Base-by-base conservation (phyloP, 2,113 vertebrate genomes). In the Colinus virginianus region DNA sequence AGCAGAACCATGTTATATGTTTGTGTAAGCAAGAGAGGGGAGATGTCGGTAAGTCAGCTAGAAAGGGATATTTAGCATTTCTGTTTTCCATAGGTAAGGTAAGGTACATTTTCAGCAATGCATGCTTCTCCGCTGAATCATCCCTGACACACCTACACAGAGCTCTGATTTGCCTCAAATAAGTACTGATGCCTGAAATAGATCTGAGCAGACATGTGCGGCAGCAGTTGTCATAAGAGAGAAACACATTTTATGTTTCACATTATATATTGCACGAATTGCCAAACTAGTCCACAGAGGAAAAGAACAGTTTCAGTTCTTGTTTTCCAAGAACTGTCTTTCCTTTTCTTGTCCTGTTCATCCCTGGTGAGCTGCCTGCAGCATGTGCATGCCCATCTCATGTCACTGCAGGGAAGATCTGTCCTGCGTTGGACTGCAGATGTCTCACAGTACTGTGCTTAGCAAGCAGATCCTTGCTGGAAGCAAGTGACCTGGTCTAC, bases 131-230 rank as follows among this genome's bases (percentile, higher is more conserved):
- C 90, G 92, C 82, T 94, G 94, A 96, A 70, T 95, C 93, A 94
- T 76, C 91, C 80, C 42, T 91, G 84, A 82, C 92, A 84, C 92
- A 93, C 93, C 89, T 90, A 94, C 93, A 83, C 74, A 90, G 89
- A 80, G 71, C 89, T 89, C 71, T 88, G 95, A 91, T 96, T 93
- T 93, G 92, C 70, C 88, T 93, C 3, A 0, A 91, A 78, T 88
- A 82, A 91, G 75, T 77, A n/a, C 42, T 3, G 34, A n/a, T 78
- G 90, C 92, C 80, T 76, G 78, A 94, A 97, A 95, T 93, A 96
- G 89, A 78, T 87, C 30, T 70, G 88, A 94, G 78, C 84, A 96
- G 80, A 46, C 86, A 72, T 56, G 72, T 92, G 66, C 70, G 83
- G 75, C 77, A 71, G 56, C 36, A 78, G 72, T 91, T 95, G 94